phyloP scores from a whole-genome alignment of 2,888 invertebrate species.

The Tineola bisselliella region DNA sequence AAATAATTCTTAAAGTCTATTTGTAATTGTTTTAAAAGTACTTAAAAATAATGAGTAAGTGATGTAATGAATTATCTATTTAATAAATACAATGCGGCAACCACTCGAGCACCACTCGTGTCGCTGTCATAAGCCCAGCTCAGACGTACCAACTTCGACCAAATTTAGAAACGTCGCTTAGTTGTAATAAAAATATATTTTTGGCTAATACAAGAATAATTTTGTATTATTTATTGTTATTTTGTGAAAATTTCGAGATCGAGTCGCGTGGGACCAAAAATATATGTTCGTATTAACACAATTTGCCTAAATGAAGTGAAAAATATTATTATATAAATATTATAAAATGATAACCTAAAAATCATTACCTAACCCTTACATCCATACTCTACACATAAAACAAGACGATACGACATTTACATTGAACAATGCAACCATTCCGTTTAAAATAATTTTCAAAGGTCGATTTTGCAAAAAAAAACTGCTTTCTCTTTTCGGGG shows the following conservation, averaged over 20 bases:
- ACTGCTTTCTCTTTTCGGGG: too few species aligned
- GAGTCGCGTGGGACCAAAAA: conserved; percentile 9
- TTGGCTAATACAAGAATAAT: too few species aligned
- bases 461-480: too few species aligned
- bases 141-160: too few species aligned
- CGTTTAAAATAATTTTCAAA: too few species aligned
- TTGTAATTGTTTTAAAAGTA: too few species aligned
- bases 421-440: too few species aligned
- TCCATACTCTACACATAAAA: not conserved
- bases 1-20: too few species aligned
- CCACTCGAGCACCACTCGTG: conserved; percentile 11
- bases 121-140: not conserved
- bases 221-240: not conserved
- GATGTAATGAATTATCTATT: too few species aligned
- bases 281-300: not conserved
- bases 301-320: not conserved
- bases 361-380: not conserved
- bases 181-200: too few species aligned
- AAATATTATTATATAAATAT: not conserved
- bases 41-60: too few species aligned
- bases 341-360: not conserved
- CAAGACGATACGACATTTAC: not conserved
- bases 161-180: too few species aligned
- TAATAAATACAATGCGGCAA: not conserved
- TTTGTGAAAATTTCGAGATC: conserved; percentile 10